Conservation (phyloP, 1,140 invertebrate species). For the Goniozus legneri region DNA sequence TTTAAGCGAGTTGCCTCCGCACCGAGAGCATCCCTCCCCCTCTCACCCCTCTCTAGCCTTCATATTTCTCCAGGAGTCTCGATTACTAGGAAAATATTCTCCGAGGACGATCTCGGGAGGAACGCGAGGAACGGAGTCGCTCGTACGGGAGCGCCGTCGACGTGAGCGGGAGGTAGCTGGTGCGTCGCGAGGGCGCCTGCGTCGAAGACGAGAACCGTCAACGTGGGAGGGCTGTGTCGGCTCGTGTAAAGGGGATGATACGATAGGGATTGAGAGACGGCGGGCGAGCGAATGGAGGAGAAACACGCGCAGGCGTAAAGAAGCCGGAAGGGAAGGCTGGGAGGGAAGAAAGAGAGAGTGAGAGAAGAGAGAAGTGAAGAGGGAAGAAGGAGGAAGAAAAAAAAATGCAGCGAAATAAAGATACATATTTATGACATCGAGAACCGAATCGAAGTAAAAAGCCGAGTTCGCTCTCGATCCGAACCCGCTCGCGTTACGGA, state of each 20-base stretch:
- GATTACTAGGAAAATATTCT: too few relatives aligned
- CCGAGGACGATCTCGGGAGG: too few relatives aligned
- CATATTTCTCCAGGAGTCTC: too few relatives aligned
- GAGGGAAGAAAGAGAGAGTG: not conserved
- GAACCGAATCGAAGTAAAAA: too few relatives aligned
- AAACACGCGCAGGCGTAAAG: not conserved
- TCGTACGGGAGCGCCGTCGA: too few relatives aligned
- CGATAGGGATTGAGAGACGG: not conserved
- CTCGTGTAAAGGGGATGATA: too few relatives aligned
- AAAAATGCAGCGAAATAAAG: too few relatives aligned
- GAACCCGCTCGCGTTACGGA: too few relatives aligned
- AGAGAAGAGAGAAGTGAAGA: not conserved
- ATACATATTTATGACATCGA: too few relatives aligned
- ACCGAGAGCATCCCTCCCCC: not conserved
- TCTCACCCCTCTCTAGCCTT: slow-evolving; percentile 8
- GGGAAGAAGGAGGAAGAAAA: not conserved
- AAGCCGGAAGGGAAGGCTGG: not conserved
- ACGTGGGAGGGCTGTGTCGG: slow-evolving; percentile 10
- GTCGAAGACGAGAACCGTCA: slow-evolving; percentile 4
- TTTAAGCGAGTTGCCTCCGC: slow-evolving; percentile 49
- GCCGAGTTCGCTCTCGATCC: too few relatives aligned
- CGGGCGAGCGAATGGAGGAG: not conserved
- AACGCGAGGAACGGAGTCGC: too few relatives aligned
- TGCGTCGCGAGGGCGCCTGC: not conserved
- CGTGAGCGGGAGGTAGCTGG: slow-evolving; percentile 4